A percentile compares a stretch with the other conserved stretches of the same genome.
These are phyloP conservation scores for Camponotus vicinus DNA, from an alignment of 1,140 invertebrate genomes.

Conservation along the genomic window DNA sequence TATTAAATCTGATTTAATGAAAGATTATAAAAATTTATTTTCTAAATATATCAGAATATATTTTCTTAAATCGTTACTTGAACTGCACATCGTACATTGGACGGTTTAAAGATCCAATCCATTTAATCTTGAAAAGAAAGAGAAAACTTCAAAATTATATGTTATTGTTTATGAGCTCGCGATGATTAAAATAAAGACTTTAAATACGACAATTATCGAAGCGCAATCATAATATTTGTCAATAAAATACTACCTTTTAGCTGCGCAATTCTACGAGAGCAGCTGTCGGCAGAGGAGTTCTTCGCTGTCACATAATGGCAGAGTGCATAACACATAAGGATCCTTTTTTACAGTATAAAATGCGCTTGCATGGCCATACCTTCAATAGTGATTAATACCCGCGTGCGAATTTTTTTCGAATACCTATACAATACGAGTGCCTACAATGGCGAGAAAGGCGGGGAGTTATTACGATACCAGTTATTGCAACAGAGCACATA, in stretches of 20 bases:
- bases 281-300: slow-evolving; percentile 31
- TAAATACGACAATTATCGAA: slow-evolving; percentile 1
- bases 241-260: slow-evolving; percentile 34
- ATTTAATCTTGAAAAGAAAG: background rate
- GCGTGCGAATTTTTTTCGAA: slow-evolving; percentile 51
- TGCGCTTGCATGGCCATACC: slow-evolving; percentile 22
- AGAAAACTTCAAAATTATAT: slow-evolving; percentile 66
- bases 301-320: background rate
- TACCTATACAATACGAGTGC: slow-evolving; percentile 67
- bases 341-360: background rate
- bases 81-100: background rate
- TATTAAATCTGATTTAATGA: background rate
- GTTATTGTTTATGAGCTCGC: background rate
- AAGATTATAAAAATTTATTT: background rate
- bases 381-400: slow-evolving; percentile 59
- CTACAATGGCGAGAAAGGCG: slow-evolving; percentile 85
- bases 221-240: slow-evolving; percentile 4
- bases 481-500: slow-evolving; percentile 59
- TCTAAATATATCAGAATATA: background rate
- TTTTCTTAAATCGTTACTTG: background rate
- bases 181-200: background rate
- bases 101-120: background rate
- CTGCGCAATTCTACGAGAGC: slow-evolving; percentile 4
- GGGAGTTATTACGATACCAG: slow-evolving; percentile 49
- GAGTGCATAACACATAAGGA: background rate